These are phyloP conservation scores for Phalanger gymnotis DNA, from an alignment of 2,797 vertebrate genomes.

Conservation along the genomic window DNA sequence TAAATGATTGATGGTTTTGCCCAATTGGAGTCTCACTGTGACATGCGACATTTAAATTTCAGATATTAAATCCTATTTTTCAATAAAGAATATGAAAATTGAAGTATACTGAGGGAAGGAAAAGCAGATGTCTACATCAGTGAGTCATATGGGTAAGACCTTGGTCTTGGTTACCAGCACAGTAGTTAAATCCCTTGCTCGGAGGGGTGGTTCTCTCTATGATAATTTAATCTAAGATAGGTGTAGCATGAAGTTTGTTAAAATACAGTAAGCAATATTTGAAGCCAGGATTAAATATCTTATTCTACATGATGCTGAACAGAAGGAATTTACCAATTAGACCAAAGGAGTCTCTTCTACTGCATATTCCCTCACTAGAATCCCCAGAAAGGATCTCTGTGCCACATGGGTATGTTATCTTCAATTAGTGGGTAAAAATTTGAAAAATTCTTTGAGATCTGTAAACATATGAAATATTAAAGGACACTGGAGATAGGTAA, in stretches of 20 bases:
- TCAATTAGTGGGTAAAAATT: constrained; percentile 43
- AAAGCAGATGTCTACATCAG: neutral
- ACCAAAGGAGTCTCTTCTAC: neutral
- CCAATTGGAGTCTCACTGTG: neutral
- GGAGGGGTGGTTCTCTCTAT: neutral
- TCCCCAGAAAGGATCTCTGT: constrained; percentile 14
- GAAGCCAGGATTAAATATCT: constrained; percentile 20
- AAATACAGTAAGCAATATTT: constrained; percentile 29
- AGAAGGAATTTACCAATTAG: constrained; percentile 25
- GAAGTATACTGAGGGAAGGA: neutral
- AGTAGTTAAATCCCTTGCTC: neutral
- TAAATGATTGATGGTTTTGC: neutral
- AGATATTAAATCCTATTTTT: constrained; percentile 4
- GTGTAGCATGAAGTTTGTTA: constrained; percentile 18
- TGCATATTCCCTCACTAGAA: neutral
- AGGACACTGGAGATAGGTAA: neutral
- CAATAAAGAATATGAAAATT: constrained; percentile 29
- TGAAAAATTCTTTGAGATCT: constrained; percentile 50
- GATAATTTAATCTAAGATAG: neutral
- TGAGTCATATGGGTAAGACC: neutral
- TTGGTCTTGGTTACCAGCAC: too few relatives aligned
- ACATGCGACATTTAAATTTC: constrained; percentile 6
- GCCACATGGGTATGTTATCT: constrained; percentile 41
- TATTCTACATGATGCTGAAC: constrained; percentile 26
- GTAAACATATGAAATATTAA: neutral